These are phyloP conservation scores for Listrodromus nycthemerus DNA, from an alignment of 2,888 invertebrate species.

Conservation along the genomic window DNA sequence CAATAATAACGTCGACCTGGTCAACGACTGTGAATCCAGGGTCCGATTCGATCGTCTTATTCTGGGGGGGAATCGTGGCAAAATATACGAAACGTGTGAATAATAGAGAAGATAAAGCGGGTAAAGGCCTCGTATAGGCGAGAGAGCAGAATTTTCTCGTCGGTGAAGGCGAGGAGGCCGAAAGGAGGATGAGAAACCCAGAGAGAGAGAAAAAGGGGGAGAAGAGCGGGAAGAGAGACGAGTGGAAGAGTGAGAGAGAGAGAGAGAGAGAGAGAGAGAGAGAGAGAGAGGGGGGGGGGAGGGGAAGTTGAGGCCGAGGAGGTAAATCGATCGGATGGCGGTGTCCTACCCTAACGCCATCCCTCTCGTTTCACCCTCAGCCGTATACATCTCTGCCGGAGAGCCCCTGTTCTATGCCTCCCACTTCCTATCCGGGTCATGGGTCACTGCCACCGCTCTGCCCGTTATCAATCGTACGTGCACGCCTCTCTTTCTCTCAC, in stretches of 20 bases:
- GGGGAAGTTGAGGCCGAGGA: conserved; percentile 68
- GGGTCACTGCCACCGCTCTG: conserved; percentile 82
- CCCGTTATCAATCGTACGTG: conserved; percentile 71
- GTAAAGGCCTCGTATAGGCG: conserved; percentile 9
- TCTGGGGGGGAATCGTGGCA: neutral
- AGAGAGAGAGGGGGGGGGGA: conserved; percentile 61
- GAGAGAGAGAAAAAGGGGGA: conserved; percentile 60
- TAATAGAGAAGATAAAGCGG: conserved; percentile 16
- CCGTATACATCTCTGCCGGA: conserved; percentile 47
- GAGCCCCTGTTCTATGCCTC: conserved; percentile 54
- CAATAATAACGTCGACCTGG: neutral
- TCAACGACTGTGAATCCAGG: neutral
- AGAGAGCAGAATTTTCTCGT: conserved; percentile 17
- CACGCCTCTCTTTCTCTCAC: conserved; percentile 53
- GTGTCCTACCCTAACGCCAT: conserved; percentile 80
- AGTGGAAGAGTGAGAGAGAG: conserved; percentile 62
- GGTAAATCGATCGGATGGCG: conserved; percentile 76
- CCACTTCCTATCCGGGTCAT: conserved; percentile 81
- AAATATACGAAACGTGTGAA: conserved; percentile 10
- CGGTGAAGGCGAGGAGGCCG: conserved; percentile 6
- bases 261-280: conserved; percentile 38
- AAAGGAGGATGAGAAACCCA: conserved; percentile 47
- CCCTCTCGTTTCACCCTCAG: conserved; percentile 61
- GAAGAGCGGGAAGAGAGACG: conserved; percentile 47
- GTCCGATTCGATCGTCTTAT: neutral